Conservation (phyloP, 1,140 invertebrate species). For the Drosophila pseudoobscura region DNA sequence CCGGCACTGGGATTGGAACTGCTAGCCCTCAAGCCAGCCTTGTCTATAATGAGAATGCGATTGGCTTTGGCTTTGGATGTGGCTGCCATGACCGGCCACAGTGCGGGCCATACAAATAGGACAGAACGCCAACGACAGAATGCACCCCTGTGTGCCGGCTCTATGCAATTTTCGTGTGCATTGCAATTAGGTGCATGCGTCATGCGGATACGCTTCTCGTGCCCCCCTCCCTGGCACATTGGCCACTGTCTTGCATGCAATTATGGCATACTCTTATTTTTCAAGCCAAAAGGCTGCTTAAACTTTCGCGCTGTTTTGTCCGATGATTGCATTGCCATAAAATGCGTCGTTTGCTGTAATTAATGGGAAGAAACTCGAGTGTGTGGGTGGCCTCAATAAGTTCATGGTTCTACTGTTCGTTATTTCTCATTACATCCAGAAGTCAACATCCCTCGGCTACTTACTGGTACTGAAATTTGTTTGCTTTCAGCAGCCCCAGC, state of each 20-base stretch:
- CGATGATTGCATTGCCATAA: slow-evolving; percentile 63
- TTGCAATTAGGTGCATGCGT: slow-evolving; percentile 76
- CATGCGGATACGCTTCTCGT: slow-evolving; percentile 32
- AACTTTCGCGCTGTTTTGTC: slow-evolving; percentile 74
- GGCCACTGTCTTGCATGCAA: slow-evolving; percentile 32
- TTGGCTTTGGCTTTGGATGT: slow-evolving; percentile 45
- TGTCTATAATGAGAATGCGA: slow-evolving; percentile 63
- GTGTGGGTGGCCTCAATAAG: neutral
- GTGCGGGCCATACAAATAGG: slow-evolving; percentile 58
- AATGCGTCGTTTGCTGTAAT: slow-evolving; percentile 64
- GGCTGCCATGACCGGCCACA: slow-evolving; percentile 28
- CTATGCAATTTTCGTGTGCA: slow-evolving; percentile 49
- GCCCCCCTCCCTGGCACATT: neutral
- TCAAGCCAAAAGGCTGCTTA: slow-evolving; percentile 62
- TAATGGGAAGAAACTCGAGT: slow-evolving; percentile 39
- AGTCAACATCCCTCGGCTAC: too few species aligned
- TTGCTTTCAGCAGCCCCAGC: too few species aligned
- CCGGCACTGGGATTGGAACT: slow-evolving; percentile 21
- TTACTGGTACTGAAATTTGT: too few species aligned
- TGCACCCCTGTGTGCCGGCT: slow-evolving; percentile 5
- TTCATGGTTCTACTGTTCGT: too few species aligned
- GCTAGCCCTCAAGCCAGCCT: neutral
- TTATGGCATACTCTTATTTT: slow-evolving; percentile 66
- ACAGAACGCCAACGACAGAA: slow-evolving; percentile 23
- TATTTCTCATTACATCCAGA: too few species aligned